phyloP scores from a whole-genome alignment of 2,113 vertebrate genomes.

The Picathartes gymnocephalus region DNA sequence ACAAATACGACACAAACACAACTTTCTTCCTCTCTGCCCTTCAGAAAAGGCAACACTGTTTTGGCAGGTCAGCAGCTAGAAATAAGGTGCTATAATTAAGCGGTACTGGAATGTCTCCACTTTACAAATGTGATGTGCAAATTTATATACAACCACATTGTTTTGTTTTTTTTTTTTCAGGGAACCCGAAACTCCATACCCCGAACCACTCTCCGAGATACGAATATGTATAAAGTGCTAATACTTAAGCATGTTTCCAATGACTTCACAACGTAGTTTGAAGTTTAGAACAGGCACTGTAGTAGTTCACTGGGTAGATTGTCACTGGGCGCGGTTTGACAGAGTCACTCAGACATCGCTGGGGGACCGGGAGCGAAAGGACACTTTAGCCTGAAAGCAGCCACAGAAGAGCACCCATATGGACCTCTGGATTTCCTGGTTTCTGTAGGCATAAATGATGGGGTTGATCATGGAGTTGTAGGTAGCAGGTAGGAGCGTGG shows the following conservation, averaged over 20 bases:
- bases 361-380: slow-evolving; percentile 91
- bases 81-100: slow-evolving; percentile 89
- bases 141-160: slow-evolving; percentile 67
- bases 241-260: slow-evolving; percentile 72
- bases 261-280: slow-evolving; percentile 57
- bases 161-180: slow-evolving; percentile 62
- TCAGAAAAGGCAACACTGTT: slow-evolving; percentile 89
- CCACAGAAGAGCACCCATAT: slow-evolving; percentile 92
- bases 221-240: slow-evolving; percentile 88
- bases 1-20: slow-evolving; percentile 53
- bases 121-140: slow-evolving; percentile 75
- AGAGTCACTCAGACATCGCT: slow-evolving; percentile 86
- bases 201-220: slow-evolving; percentile 68
- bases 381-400: slow-evolving; percentile 87
- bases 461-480: slow-evolving; percentile 99
- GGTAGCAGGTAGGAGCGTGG: slow-evolving; percentile 92
- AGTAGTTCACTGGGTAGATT: slow-evolving; percentile 63
- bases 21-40: slow-evolving; percentile 44
- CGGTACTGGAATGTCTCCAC: slow-evolving; percentile 78
- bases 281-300: slow-evolving; percentile 72
- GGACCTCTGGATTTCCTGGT: slow-evolving; percentile 93
- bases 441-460: slow-evolving; percentile 98
- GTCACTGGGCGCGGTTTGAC: slow-evolving; percentile 57
- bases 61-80: slow-evolving; percentile 86
- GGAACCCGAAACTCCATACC: slow-evolving; percentile 56